phyloP scores from a whole-genome alignment of 2,888 invertebrate genomes.

The Lithodes maja region DNA sequence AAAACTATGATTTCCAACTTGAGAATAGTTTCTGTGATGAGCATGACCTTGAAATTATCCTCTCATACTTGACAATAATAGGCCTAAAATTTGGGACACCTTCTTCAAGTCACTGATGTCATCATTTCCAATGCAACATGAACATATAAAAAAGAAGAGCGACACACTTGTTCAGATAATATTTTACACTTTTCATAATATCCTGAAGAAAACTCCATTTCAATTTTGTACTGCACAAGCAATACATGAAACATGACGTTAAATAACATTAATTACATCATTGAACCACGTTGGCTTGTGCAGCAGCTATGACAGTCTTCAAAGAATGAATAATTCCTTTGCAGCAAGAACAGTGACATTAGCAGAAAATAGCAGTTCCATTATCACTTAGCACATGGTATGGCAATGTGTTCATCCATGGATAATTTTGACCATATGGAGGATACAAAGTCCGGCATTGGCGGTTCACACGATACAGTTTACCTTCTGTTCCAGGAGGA shows the following conservation, averaged over 20 bases:
- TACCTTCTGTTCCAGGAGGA: constrained; percentile 38
- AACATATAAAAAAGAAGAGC: background rate
- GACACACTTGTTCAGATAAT: background rate
- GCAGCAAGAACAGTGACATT: constrained; percentile 3
- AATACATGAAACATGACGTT: background rate
- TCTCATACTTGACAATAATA: constrained; percentile 12
- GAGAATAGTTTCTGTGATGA: background rate
- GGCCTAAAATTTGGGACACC: constrained; percentile 17
- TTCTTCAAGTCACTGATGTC: background rate
- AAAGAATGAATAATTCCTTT: constrained; percentile 25
- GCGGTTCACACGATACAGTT: constrained; percentile 22
- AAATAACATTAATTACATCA: constrained; percentile 2
- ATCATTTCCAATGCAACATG: background rate
- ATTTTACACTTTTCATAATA: background rate
- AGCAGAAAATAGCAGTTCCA: constrained; percentile 12
- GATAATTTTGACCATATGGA: constrained; percentile 14
- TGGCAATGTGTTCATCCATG: too few species aligned
- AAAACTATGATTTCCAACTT: background rate
- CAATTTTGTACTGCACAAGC: background rate
- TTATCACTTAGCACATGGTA: background rate
- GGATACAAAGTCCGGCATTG: constrained; percentile 30
- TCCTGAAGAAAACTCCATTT: background rate
- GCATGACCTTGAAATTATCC: constrained; percentile 14
- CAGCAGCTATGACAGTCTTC: constrained; percentile 23
- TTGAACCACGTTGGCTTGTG: constrained; percentile 5